Base-by-base conservation (phyloP, 2,797 vertebrate species). In the Enteromius trimaculatus region DNA sequence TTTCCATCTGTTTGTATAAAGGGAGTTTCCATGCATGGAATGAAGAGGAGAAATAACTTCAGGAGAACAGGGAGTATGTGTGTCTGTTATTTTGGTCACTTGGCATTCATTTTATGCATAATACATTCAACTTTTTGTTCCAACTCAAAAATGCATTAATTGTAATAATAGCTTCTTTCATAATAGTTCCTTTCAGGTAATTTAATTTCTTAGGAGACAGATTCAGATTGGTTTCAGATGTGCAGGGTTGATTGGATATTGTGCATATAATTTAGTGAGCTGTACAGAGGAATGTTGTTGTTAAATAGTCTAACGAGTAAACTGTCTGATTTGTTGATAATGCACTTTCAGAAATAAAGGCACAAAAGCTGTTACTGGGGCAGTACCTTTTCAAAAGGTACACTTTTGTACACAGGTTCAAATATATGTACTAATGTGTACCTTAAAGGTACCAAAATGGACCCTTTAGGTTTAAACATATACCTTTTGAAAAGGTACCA, bases 1-100 rank as follows among this genome's bases (percentile, higher is more conserved):
- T 82, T 37, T 47, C n/a, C 47, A 21, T 60, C 7, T 85, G 75
- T 85, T 79, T 82, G 69, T 75, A 69, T 47, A 83, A 79, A 75
- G 69, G 85, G 76, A 68, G 80, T 82, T 53, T 82, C 34, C 71
- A 29, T 21, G 62, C 71, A 29, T 39, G 71, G 80, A 82, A 76
- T 76, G 80, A 75, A 29, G 39, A 79, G 80, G 68, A 80, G 39
- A 79, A 69, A 79, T 66, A 37, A 51, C 49, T 65, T 31, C 51
- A 82, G 44, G 39, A 62, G 44, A 55, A 47, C 65, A 78, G 65
- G 77, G 42, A 82, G 70, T 77, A 39, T 78, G 26, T 79, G 37
- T 53, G 9, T 60, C 39, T 69, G 29, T 49, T 60, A 16, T 80
- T 80, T 69, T 79, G 76, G 6, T 53, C 13, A 55, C 39, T 84